Conservation (phyloP, 1,140 invertebrate species). For the Acromyrmex heyeri region DNA sequence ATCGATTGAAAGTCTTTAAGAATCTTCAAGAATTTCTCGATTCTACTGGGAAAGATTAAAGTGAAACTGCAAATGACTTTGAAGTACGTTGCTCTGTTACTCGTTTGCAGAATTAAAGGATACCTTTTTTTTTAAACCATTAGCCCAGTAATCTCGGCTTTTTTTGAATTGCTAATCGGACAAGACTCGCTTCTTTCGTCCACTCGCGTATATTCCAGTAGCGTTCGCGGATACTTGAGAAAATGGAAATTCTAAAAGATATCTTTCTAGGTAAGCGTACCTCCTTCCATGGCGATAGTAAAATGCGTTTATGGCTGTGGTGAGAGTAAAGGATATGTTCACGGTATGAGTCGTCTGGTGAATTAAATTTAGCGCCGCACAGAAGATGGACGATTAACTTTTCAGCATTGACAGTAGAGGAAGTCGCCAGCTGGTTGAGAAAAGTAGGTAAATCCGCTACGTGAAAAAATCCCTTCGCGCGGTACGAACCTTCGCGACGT, state of each 20-base stretch:
- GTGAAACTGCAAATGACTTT: slow-evolving; percentile 5
- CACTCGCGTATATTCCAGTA: slow-evolving; percentile 43
- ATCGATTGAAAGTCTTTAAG: background rate
- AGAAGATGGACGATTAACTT: slow-evolving; percentile 57
- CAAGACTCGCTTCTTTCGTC: slow-evolving; percentile 5
- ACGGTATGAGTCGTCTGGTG: slow-evolving; percentile 8
- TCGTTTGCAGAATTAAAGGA: slow-evolving; percentile 2
- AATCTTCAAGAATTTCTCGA: background rate
- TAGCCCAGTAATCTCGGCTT: background rate
- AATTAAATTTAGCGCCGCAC: slow-evolving; percentile 67
- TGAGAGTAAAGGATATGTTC: slow-evolving; percentile 70
- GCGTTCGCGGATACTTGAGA: slow-evolving; percentile 65
- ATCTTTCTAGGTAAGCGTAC: slow-evolving; percentile 76
- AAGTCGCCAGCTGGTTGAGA: slow-evolving; percentile 44
- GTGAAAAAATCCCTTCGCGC: slow-evolving; percentile 24
- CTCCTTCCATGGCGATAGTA: slow-evolving; percentile 60
- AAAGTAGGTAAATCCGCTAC: slow-evolving; percentile 30
- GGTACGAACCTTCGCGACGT: background rate
- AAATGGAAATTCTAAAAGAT: slow-evolving; percentile 71
- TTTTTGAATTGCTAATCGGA: slow-evolving; percentile 64
- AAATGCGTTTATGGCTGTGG: slow-evolving; percentile 67
- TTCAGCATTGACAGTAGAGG: slow-evolving; percentile 16
- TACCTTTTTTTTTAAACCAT: slow-evolving; percentile 35
- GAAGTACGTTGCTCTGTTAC: background rate
- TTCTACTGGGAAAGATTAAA: background rate